A percentile compares a stretch with the other conserved stretches of the same genome.
Evolutionary conservation across 2,797 vertebrate genomes (phyloP).

Genomic region (Hyperoplus lanceolatus): DNA sequence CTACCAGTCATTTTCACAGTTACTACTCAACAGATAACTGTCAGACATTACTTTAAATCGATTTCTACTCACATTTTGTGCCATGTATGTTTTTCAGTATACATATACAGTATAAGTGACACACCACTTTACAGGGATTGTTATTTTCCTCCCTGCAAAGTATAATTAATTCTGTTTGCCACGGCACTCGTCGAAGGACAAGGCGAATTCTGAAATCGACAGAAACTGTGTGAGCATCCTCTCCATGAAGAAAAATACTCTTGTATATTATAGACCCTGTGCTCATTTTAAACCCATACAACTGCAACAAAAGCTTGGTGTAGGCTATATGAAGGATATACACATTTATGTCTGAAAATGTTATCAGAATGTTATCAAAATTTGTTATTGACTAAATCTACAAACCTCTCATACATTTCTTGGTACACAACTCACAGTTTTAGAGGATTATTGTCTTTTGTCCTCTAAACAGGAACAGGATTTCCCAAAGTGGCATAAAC

Average conservation of each 20-base stretch:
- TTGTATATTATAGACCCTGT: constrained; percentile 15
- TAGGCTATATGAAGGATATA: constrained; percentile 22
- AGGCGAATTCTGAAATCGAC: constrained; percentile 10
- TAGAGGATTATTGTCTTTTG: constrained; percentile 13
- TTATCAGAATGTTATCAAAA: constrained; percentile 30
- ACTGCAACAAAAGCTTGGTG: constrained; percentile 18
- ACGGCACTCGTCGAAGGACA: constrained; percentile 22
- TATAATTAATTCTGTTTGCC: constrained; percentile 35
- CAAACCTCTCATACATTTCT: constrained; percentile 22
- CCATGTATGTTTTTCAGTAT: background rate
- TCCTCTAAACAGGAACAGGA: background rate
- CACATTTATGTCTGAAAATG: constrained; percentile 24
- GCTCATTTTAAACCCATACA: constrained; percentile 61
- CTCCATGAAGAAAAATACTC: constrained; percentile 27
- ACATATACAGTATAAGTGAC: background rate
- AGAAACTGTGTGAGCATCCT: constrained; percentile 17
- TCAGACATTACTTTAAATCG: background rate
- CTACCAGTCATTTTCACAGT: constrained; percentile 9
- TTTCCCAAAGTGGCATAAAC: constrained; percentile 21
- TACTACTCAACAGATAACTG: background rate
- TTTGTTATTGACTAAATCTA: constrained; percentile 22
- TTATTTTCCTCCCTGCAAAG: constrained; percentile 35
- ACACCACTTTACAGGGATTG: constrained; percentile 22
- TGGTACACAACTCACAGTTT: background rate
- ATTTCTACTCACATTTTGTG: constrained; percentile 6